Conservation (phyloP, 2,113 vertebrate species). For the Gymnogyps californianus region DNA sequence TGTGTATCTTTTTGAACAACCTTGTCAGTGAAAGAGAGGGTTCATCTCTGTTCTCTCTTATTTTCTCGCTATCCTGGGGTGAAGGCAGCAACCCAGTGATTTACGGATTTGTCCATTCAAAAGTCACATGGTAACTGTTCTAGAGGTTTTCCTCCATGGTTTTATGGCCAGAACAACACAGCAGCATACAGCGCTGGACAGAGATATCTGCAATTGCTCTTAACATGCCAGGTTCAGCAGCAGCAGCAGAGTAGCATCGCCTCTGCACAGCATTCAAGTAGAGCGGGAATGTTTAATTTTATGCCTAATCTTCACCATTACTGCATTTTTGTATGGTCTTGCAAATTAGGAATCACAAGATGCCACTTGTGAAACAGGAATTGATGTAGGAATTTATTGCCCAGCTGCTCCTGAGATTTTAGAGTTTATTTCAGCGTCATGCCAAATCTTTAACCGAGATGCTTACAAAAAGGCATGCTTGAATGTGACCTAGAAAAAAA, state of each 20-base stretch:
- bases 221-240: not conserved
- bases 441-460: not conserved
- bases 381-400: not conserved
- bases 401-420: not conserved
- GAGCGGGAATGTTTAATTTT: not conserved
- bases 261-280: not conserved
- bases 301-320: not conserved
- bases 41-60: not conserved
- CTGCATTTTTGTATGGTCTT: not conserved
- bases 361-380: not conserved
- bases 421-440: not conserved
- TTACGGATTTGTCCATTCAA: not conserved
- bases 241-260: not conserved
- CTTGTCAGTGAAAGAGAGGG: not conserved
- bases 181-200: not conserved
- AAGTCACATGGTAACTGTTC: not conserved
- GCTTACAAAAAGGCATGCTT: not conserved
- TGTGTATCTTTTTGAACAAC: not conserved
- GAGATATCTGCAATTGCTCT: not conserved
- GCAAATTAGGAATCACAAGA: not conserved
- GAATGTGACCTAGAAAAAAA: not conserved
- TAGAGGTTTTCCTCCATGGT: not conserved
- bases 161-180: not conserved
- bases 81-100: not conserved
- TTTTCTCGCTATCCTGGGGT: not conserved